Evolutionary conservation across 2,797 vertebrate species (phyloP), one percentile per base, ranked within the genome.

Genomic region (Lophius americanus): DNA sequence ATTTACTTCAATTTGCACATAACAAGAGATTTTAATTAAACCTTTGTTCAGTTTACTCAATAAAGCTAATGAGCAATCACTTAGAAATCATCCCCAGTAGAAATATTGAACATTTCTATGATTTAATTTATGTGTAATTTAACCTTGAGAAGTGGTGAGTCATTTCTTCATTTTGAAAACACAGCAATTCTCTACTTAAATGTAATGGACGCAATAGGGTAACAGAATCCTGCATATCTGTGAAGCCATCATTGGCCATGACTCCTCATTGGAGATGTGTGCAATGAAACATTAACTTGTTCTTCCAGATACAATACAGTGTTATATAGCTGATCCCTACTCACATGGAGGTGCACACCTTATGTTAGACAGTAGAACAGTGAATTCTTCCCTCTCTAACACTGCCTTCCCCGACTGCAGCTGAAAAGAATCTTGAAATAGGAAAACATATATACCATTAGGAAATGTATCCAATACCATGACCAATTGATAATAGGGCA

Each of bases 401-500:
- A n/a, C 23, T 23, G 23, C 23, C 23, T 23, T 23, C 23, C 23
- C 23, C 23, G 23, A 37, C 43, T 33, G 39, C 7, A 23, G 56
- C 49, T 50, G 59, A 62, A 62, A 3, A 7, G 35, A 4, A 68
- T 58, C 38, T 55, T 48, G 50, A 33, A 43, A 84, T 13, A 59
- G 39, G 48, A 65, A 67, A 67, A 70, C 52, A 75, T 39, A 50
- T 58, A 9, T 0, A 1, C 74, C 50, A 51, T 4, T 23, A 43
- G 70, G 78, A 66, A 57, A 67, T 50, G 3, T 71, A 6, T 23
- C 60, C 11, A 64, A 42, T 60, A 37, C 14, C 33, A 41, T 59
- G 68, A 77, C 67, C 64, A 70, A 85, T 55, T 69, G 72, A 74
- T 70, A 44, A 75, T 71, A n/a, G 36, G 33, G 49, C 7, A 58